phyloP scores from a whole-genome alignment of 1,140 invertebrate species.

The Coptotermes formosanus region DNA sequence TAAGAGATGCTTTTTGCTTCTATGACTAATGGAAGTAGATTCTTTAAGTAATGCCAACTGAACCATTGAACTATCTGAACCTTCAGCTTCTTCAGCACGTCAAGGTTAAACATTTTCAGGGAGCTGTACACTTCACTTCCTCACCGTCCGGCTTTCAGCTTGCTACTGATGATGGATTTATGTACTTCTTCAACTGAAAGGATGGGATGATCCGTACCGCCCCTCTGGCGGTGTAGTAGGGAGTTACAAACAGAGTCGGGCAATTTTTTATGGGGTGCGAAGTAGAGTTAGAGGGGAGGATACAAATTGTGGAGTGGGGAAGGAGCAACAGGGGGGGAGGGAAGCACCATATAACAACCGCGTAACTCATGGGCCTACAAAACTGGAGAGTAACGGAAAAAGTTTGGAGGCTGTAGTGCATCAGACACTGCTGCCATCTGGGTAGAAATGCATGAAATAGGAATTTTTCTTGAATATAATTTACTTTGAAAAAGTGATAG shows the following conservation, averaged over 20 bases:
- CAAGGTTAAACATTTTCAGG: neutral
- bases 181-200: slow-evolving; percentile 24
- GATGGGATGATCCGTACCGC: slow-evolving; percentile 6
- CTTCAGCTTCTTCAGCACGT: neutral
- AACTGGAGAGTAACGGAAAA: neutral
- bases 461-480: neutral
- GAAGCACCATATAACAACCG: slow-evolving; percentile 3
- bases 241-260: neutral
- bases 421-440: slow-evolving; percentile 28
- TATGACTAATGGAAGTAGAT: neutral
- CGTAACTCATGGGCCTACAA: neutral
- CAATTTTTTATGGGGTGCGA: slow-evolving; percentile 30
- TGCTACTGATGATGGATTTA: slow-evolving; percentile 14
- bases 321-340: neutral
- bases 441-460: slow-evolving; percentile 11
- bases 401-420: neutral
- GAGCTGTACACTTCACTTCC: slow-evolving; percentile 4
- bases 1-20: neutral
- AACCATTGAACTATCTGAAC: neutral
- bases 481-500: neutral
- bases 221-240: slow-evolving; percentile 11
- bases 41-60: neutral
- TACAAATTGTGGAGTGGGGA: neutral
- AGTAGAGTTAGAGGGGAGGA: slow-evolving; percentile 21
- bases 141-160: neutral